Conservation (phyloP, 2,888 invertebrate species). For the Nephrocerus scutellatus region DNA sequence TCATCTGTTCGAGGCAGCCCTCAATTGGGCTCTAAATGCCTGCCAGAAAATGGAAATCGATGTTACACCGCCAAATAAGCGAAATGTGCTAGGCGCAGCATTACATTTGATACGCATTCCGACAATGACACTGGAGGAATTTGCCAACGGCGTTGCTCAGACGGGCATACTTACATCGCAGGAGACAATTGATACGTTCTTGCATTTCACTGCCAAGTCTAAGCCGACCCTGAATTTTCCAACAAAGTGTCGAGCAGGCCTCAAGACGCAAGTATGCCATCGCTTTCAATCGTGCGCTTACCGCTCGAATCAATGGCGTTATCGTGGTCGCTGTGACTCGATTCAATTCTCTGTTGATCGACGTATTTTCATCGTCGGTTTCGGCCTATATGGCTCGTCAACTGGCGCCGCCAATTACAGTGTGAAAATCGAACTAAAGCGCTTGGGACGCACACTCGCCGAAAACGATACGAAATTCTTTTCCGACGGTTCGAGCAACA, state of each 20-base stretch:
- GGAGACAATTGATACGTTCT: slow-evolving; percentile 91
- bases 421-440: slow-evolving; percentile 89
- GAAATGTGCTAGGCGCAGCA: slow-evolving; percentile 67
- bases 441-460: slow-evolving; percentile 78
- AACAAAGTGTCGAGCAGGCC: slow-evolving; percentile 73
- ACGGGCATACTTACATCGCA: slow-evolving; percentile 84
- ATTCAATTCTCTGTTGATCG: slow-evolving; percentile 96
- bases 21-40: slow-evolving; percentile 90
- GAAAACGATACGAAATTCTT: slow-evolving; percentile 91
- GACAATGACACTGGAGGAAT: slow-evolving; percentile 88
- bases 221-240: slow-evolving; percentile 81
- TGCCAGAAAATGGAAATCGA: slow-evolving; percentile 79
- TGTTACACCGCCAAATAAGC: slow-evolving; percentile 69
- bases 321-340: slow-evolving; percentile 91
- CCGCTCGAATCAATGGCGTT: slow-evolving; percentile 95
- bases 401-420: slow-evolving; percentile 93
- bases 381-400: slow-evolving; percentile 92
- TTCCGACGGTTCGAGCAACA: slow-evolving; percentile 93
- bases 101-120: slow-evolving; percentile 86
- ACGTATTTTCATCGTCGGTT: slow-evolving; percentile 91
- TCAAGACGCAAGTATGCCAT: slow-evolving; percentile 91
- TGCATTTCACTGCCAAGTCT: slow-evolving; percentile 84
- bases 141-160: slow-evolving; percentile 92
- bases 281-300: slow-evolving; percentile 95
- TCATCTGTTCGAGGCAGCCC: slow-evolving; percentile 80